Conservation (phyloP, 92 coral and sea anemone genomes). For the Heteractis magnifica region DNA sequence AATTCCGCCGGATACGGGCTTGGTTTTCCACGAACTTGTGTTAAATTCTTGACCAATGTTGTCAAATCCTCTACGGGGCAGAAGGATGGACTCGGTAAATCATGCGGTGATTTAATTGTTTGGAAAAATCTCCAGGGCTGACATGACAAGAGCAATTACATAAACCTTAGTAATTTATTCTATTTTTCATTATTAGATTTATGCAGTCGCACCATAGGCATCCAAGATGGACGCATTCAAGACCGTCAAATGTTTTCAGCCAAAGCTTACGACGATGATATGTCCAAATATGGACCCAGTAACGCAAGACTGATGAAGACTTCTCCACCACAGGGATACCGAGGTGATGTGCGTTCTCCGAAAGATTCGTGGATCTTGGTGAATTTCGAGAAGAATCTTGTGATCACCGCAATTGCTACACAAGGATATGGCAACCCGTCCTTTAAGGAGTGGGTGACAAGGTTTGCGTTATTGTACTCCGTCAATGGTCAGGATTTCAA, state of each 20-base stretch:
- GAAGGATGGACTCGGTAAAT: no score
- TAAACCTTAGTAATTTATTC: no score
- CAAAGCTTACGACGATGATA: conserved; percentile 37
- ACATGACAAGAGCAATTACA: no score
- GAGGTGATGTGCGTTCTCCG: conserved; percentile 18
- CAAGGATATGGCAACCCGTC: conserved; percentile 54
- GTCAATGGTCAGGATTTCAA: background rate
- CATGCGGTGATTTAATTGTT: no score
- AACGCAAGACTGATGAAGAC: conserved; percentile 39
- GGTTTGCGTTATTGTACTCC: conserved; percentile 25
- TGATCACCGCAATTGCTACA: conserved; percentile 55
- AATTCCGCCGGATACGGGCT: no score
- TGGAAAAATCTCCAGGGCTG: no score
- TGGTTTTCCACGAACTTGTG: no score
- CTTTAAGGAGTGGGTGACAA: conserved; percentile 48
- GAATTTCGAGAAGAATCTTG: conserved; percentile 23
- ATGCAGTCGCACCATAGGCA: conserved; percentile 48
- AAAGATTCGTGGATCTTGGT: conserved; percentile 31
- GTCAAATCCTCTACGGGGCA: no score
- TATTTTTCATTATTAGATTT: background rate
- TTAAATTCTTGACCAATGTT: no score
- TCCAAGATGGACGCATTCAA: conserved; percentile 34
- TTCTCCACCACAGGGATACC: conserved; percentile 42
- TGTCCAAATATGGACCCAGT: conserved; percentile 37
- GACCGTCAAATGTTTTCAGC: conserved; percentile 32